Evolutionary conservation across 2,888 invertebrate species (phyloP).

Genomic region (Galerucella pusilla): DNA sequence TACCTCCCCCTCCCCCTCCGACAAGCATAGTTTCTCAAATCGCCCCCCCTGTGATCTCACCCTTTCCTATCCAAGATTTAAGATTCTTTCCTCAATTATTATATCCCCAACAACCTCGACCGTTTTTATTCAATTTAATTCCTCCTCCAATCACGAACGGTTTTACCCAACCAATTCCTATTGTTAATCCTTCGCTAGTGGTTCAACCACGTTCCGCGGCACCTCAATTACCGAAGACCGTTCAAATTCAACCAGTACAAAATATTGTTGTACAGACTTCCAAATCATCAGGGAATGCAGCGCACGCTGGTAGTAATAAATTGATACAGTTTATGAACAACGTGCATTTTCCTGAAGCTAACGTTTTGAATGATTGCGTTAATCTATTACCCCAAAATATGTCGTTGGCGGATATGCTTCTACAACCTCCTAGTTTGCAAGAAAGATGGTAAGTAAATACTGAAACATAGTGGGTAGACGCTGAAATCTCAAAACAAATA

Average conservation of each 20-base stretch:
- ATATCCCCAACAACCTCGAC: constrained; percentile 48
- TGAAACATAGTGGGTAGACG: too few relatives aligned
- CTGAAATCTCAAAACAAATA: too few relatives aligned
- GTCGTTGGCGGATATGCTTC: constrained; percentile 69
- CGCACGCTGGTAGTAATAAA: constrained; percentile 57
- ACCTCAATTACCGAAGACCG: constrained; percentile 31
- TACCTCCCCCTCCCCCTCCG: constrained; percentile 40
- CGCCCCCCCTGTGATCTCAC: constrained; percentile 42
- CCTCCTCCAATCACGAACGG: constrained; percentile 47
- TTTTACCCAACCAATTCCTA: constrained; percentile 49
- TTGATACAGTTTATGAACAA: constrained; percentile 71
- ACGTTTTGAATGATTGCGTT: constrained; percentile 58
- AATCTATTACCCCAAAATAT: constrained; percentile 69
- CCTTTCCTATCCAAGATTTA: constrained; percentile 43
- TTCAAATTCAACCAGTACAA: constrained; percentile 22
- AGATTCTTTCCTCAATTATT: constrained; percentile 48
- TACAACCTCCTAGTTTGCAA: constrained; percentile 64
- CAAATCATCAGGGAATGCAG: background rate
- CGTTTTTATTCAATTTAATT: constrained; percentile 48
- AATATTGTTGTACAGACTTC: constrained; percentile 25
- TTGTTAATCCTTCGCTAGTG: constrained; percentile 50
- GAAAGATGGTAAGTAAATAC: constrained; percentile 65
- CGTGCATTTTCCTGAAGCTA: constrained; percentile 68
- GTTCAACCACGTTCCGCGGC: constrained; percentile 48
- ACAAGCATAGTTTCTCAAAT: constrained; percentile 39